Evolutionary conservation across 2,113 vertebrate species (phyloP), one percentile per base, ranked within the genome.

Genomic region (Suricata suricatta): DNA sequence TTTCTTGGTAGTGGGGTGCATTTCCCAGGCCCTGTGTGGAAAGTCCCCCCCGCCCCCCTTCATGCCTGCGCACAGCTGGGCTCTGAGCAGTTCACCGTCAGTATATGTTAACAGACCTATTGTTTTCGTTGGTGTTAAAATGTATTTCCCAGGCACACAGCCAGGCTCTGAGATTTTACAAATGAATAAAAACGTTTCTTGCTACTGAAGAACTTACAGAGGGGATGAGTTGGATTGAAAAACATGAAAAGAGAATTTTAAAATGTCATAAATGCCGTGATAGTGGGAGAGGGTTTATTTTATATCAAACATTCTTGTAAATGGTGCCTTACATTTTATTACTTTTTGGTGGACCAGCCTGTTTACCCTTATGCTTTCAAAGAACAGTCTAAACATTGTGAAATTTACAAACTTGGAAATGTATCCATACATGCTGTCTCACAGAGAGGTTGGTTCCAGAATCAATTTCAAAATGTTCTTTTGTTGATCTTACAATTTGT

Each of bases 161-260:
- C 68, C 38, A 90, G 88, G 86, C 86, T 63, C 35, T 72, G 74
- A 57, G 64, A 77, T 66, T 95, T 90, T 57, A 72, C 38, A 87
- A 87, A 88, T 71, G 35, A 52, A 33, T 92, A 63, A 93, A 76
- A 92, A 69, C 44, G 81, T 50, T 50, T 95, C 41, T 89, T 88
- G 88, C 54, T 69, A 9, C 54, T 69, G 41, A 89, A 82, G 44
- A 54, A 64, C 66, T 90, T 91, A 38, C 0, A 57, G 47, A 84
- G 8, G 33, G 72, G 41, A 6, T 64, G 19, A 17, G 38, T n/a
- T 44, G 13, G 71, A 60, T 25, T 71, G 66, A 54, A 81, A 92
- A 93, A 68, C 3, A 7, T 21, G 66, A 47, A 86, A 72, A 64
- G 69, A n/a, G 38, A 72, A 82, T 52, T 92, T 83, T 79, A 88